Evolutionary conservation across 2,888 invertebrate genomes (phyloP), one percentile per base, ranked within the genome.

Genomic region (Scaptomyza caliginosa): DNA sequence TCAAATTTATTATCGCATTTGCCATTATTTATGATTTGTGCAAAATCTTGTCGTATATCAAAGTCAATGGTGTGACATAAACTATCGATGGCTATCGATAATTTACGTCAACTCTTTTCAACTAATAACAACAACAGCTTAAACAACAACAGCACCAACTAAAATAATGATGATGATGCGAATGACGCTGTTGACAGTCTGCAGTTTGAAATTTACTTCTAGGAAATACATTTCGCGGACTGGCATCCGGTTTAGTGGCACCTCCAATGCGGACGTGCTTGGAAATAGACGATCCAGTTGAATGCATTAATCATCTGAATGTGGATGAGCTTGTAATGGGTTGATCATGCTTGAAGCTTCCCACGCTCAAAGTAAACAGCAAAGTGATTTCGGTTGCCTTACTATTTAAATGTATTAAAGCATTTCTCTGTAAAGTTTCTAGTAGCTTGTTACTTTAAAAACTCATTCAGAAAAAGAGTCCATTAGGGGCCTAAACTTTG

Each of bases 1-100:
- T 90, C 83, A 88, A 90, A 90, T 90, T 90, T 90, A 90, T 90
- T 89, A 88, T 88, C 86, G 88, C 88, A 89, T 89, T 90, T 89
- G 83, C 88, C 80, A 89, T 90, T 90, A 90, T 90, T 90, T 90
- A 90, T 90, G 89, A 90, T 89, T 89, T 88, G 88, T 87, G 85
- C 82, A 86, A 85, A 88, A 86, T 86, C 84, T 85, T 73, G 86
- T 87, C 90, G 88, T 90, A 89, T 86, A 89, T 89, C 89, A 89
- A 89, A 88, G 89, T 86, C 84, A 86, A 84, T 73, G 78, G 80
- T 76, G 86, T 88, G 88, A 86, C 84, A 82, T 87, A 88, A 87
- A 88, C 83, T 86, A 85, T 86, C 81, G 83, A 88, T 86, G 84
- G 82, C 78, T 85, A 89, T 88, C 90, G 88, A 89, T 89, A 89